A percentile compares a stretch with the other conserved stretches of the same genome.
These are phyloP conservation scores for Euura lappo DNA, from an alignment of 1,140 invertebrate species.

Conservation along the genomic window DNA sequence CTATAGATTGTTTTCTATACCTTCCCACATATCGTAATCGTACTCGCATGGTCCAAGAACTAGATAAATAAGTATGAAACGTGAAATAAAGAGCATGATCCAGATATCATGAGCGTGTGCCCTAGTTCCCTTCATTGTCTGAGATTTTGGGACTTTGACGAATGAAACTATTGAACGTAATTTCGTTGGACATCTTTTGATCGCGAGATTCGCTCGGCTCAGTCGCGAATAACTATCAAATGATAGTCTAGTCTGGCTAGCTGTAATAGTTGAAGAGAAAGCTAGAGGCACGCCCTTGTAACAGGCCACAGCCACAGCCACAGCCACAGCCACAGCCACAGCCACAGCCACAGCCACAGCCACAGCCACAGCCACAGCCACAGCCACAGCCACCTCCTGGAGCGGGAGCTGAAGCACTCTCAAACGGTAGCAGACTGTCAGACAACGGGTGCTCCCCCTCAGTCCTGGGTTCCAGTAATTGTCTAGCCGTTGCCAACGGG, in stretches of 20 bases:
- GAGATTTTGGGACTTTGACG: not conserved
- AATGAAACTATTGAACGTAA: not conserved
- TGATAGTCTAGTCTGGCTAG: not conserved
- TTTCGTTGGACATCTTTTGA: not conserved
- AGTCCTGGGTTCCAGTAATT: not conserved
- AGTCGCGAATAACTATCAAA: not conserved
- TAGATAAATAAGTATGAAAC: not conserved
- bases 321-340: not conserved
- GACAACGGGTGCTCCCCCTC: not conserved
- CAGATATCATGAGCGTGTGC: not conserved
- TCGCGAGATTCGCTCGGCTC: not conserved
- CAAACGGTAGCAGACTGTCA: not conserved
- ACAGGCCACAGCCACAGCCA: not conserved
- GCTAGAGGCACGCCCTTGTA: conserved; percentile 1
- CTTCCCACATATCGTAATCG: no score
- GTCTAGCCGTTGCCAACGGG: not conserved
- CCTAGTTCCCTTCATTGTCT: not conserved
- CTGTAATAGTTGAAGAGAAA: conserved; percentile 7
- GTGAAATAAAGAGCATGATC: not conserved
- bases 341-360: not conserved
- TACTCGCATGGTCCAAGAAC: no score
- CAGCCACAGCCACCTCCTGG: not conserved
- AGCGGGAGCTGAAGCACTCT: not conserved
- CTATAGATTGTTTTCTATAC: no score
- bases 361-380: not conserved